Base-by-base conservation (phyloP, 2,113 vertebrate species). In the Ageneiosus marmoratus region DNA sequence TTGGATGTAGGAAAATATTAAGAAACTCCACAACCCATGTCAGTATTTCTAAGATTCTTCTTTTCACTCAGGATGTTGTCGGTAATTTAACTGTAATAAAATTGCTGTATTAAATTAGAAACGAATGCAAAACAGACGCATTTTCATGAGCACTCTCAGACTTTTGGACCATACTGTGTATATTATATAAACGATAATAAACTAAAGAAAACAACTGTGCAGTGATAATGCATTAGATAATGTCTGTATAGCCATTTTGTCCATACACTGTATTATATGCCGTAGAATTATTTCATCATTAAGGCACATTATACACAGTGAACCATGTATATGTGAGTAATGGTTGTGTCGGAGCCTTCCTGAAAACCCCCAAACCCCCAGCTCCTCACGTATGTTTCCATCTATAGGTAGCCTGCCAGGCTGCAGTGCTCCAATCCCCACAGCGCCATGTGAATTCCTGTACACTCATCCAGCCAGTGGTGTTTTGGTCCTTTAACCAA, bases 381-480 rank as follows among this genome's bases (percentile, higher is more conserved):
- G 29, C 29, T 37, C 16, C 1, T 34, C 50, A 34, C 7, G 11
- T 12, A 55, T 37, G 73, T 32, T 75, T 29, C 22, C 2, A 11
- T 58, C 67, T 56, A 48, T 58, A 73, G 63, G 69, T 48, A 74
- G 13, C 27, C n/a, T 32, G 48, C 48, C 67, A 70, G 27, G 65
- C 50, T 56, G 51, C 37, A 82, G 37, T 11, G 24, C 65, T 46
- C 9, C 69, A 74, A 12, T 60, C 69, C 51, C 79, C 27, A 37
- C 51, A 41, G 73, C n/a, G 4, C 73, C 74, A 79, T 69, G 81
- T 6, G 48, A 67, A 77, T 55, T 67, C 62, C 32, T 67, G 32
- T 56, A 69, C 34, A 12, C 34, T 46, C 34, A 90, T 94, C 90
- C 93, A 85, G 89, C 93, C 90, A 89, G 83, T 87, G 69, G 76